Percentiles rank a stretch among this genome's conserved stretches.
phyloP scores from a whole-genome alignment of 64 coral and sea anemone species.

The Trachythela sp. region DNA sequence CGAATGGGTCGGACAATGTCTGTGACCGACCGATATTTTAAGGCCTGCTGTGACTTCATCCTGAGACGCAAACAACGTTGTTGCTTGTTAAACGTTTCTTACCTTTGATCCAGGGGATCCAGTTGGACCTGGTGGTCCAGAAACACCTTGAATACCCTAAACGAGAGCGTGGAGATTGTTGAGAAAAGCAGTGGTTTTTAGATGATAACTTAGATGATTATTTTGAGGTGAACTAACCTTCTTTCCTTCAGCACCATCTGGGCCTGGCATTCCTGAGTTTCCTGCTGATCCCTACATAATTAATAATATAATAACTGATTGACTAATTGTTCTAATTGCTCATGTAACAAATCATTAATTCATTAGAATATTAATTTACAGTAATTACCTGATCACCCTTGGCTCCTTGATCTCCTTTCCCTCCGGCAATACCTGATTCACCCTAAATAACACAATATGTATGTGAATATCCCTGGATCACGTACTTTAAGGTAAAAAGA shows the following conservation, averaged over 20 bases:
- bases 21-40: too few species aligned
- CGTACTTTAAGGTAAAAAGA: too few species aligned
- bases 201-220: neutral
- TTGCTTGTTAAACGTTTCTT: neutral
- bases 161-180: neutral
- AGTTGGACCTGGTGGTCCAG: neutral
- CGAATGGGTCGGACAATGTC: too few species aligned
- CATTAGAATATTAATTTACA: neutral
- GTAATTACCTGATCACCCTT: conserved; percentile 20
- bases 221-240: neutral
- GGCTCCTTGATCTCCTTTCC: neutral
- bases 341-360: too few species aligned
- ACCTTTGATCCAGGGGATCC: neutral
- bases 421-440: neutral
- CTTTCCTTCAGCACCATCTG: neutral
- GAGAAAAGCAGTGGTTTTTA: neutral
- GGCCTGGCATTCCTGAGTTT: neutral
- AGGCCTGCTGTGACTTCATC: too few species aligned
- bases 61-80: neutral
- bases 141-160: neutral
- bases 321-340: neutral
- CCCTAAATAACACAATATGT: neutral
- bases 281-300: neutral
- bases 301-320: neutral
- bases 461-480: neutral